Conservation (phyloP, 2,797 vertebrate species). For the Anguilla marmorata region DNA sequence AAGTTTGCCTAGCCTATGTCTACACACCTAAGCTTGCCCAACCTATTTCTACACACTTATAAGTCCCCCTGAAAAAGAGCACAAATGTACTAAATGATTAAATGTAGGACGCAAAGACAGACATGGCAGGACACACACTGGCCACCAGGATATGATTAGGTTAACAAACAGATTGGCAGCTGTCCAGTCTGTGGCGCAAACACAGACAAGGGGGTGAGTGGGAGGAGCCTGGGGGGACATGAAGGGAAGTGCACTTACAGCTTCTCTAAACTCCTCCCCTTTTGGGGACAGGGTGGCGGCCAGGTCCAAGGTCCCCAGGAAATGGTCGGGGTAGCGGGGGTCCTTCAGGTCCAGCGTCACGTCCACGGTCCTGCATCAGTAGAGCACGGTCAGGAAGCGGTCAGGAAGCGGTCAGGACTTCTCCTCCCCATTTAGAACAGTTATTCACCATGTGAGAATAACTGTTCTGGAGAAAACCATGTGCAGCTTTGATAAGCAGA, state of each 20-base stretch:
- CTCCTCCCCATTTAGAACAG: background rate
- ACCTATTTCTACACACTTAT: background rate
- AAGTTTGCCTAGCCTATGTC: background rate
- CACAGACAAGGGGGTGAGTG: background rate
- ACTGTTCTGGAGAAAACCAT: too few relatives aligned
- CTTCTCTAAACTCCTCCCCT: slow-evolving; percentile 73
- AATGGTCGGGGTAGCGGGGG: slow-evolving; percentile 79
- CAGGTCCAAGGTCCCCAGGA: slow-evolving; percentile 83
- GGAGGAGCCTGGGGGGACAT: background rate
- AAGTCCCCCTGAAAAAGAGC: background rate
- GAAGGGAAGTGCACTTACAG: slow-evolving; percentile 63
- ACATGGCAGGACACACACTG: background rate
- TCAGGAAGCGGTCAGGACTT: background rate
- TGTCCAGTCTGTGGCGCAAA: background rate
- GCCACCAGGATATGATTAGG: background rate
- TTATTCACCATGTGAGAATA: too few relatives aligned
- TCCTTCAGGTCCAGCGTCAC: slow-evolving; percentile 83
- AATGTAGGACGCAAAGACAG: background rate
- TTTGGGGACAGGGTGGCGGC: slow-evolving; percentile 74
- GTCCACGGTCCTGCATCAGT: slow-evolving; percentile 71
- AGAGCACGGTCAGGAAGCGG: slow-evolving; percentile 3
- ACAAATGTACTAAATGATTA: background rate
- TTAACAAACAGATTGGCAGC: background rate
- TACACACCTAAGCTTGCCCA: background rate
- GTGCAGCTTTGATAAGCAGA: too few relatives aligned